These are phyloP conservation scores for Leucoptera coffeella DNA, from an alignment of 2,888 invertebrate species.

Conservation along the genomic window DNA sequence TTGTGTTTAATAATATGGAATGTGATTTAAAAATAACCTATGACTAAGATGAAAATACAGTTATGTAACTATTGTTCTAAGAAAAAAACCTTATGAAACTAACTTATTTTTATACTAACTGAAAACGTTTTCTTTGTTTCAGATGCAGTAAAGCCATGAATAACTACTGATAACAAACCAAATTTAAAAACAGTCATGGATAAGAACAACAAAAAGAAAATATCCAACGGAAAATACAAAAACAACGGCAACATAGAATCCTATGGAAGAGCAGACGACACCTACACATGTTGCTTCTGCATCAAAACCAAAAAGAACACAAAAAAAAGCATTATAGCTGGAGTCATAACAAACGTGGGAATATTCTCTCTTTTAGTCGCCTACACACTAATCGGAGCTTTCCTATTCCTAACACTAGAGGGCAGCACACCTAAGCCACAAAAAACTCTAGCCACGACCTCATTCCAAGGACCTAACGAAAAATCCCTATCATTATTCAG, in stretches of 20 bases:
- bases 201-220: constrained; percentile 34
- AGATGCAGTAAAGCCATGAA: no score
- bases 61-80: no score
- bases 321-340: constrained; percentile 50
- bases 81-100: no score
- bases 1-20: no score
- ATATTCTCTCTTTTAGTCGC: constrained; percentile 75
- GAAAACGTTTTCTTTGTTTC: no score
- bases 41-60: no score
- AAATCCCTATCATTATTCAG: constrained; percentile 25
- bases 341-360: constrained; percentile 72
- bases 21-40: no score
- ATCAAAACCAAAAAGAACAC: constrained; percentile 42
- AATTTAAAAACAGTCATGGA: constrained; percentile 25
- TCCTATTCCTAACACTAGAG: constrained; percentile 81
- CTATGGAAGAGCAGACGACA: constrained; percentile 24
- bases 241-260: constrained; percentile 32
- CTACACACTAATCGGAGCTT: constrained; percentile 68
- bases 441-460: constrained; percentile 41
- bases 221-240: constrained; percentile 38
- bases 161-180: neutral
- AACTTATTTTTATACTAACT: no score
- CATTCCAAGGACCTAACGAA: constrained; percentile 29
- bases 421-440: constrained; percentile 54
- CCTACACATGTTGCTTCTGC: constrained; percentile 40